Base-by-base conservation (phyloP, 1,140 invertebrate species). In the Tetramorium alpestre region DNA sequence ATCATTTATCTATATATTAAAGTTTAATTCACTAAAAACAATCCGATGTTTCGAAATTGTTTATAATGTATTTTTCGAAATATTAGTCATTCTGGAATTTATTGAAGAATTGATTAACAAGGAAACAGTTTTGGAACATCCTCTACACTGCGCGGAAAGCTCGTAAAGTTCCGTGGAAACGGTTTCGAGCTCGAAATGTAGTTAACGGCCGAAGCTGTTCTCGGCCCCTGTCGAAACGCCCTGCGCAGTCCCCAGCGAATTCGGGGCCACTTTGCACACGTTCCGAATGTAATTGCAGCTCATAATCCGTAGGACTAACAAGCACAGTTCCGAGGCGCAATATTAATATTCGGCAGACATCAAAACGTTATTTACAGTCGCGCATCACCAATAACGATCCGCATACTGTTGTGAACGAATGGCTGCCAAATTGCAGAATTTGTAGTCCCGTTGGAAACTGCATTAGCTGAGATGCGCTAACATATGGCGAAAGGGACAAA, bases 381-480 rank as follows among this genome's bases (percentile, higher is more conserved):
- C 49, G 72, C 84, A 5, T 47, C 84, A 65, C 38, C 73, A 56
- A 77, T 77, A 77, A 62, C 51, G 84, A 77, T 87, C 38, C 62
- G 6, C 47, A 16, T 16, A 49, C 54, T 28, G 80, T 84, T 38
- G 69, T 49, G 28, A 84, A 84, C 80, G 56, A 84, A 84, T 60
- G 25, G 64, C 64, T 70, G 56, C 54, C 69, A 75, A 84, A 84
- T 84, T 84, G 80, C 69, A 60, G 41, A 84, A 84, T 84, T 84
- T 81, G 62, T 77, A 56, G 70, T 82, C 86, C 81, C 58, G 69
- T 67, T 60, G 70, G 86, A 82, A 88, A 90, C 81, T 90, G 89
- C 82, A 73, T 90, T 84, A 82, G 86, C 80, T 54, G 77, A 41
- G 3, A 44, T 18, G 82, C 88, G 44, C 85, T 47, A 44, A 64